Conservation (phyloP, 2,888 invertebrate genomes). For the Cremastinae sp. region DNA sequence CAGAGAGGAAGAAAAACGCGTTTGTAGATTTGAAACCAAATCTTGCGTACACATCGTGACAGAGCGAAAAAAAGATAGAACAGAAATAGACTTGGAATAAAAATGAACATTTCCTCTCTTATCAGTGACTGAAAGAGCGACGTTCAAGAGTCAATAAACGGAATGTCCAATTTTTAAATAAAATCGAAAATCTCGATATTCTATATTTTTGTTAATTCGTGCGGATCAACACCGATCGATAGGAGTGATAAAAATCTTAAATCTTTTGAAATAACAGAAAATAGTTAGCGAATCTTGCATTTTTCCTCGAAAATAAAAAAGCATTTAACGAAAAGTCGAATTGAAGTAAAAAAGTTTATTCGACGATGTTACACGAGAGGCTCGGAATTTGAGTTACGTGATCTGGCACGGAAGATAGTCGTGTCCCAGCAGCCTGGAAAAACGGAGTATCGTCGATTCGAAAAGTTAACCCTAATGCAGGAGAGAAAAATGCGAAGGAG, state of each 20-base stretch:
- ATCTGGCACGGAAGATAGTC: slow-evolving; percentile 38
- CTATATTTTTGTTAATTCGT: too few relatives aligned
- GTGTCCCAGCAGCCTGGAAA: slow-evolving; percentile 7
- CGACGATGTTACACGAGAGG: slow-evolving; percentile 1
- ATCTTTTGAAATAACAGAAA: too few relatives aligned
- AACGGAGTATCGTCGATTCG: slow-evolving; percentile 47
- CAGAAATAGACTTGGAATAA: background rate
- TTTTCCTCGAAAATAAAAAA: too few relatives aligned
- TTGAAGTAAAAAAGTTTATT: background rate
- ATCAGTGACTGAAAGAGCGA: slow-evolving; percentile 12
- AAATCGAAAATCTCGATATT: slow-evolving; percentile 24
- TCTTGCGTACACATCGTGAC: slow-evolving; percentile 1
- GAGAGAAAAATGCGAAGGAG: slow-evolving; percentile 12
- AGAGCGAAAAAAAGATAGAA: background rate
- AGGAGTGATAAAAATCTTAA: too few relatives aligned
- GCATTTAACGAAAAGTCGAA: too few relatives aligned
- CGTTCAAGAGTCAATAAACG: slow-evolving; percentile 43
- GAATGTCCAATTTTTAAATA: slow-evolving; percentile 19
- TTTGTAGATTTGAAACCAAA: slow-evolving; percentile 16
- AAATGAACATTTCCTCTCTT: background rate
- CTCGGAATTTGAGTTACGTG: slow-evolving; percentile 42
- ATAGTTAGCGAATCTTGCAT: too few relatives aligned
- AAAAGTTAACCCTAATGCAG: slow-evolving; percentile 51
- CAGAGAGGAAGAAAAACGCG: slow-evolving; percentile 8
- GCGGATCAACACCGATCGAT: too few relatives aligned